phyloP scores from a whole-genome alignment of 1,140 invertebrate genomes.

The Theocolax elegans region DNA sequence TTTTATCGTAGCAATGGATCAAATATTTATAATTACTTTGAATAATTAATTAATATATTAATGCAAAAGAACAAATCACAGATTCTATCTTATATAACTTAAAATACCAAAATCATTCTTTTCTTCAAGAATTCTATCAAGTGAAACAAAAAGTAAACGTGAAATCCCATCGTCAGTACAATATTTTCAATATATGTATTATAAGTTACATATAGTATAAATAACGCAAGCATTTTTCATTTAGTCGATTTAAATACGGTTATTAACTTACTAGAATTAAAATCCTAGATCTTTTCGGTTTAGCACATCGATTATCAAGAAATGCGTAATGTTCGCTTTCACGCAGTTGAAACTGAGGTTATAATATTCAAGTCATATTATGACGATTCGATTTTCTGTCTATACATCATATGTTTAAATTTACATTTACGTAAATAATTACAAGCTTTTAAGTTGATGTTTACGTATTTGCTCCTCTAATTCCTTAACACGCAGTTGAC shows the following conservation, averaged over 20 bases:
- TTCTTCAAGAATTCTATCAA: slow-evolving; percentile 10
- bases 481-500: slow-evolving; percentile 81
- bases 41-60: slow-evolving; percentile 34
- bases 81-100: slow-evolving; percentile 32
- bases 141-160: slow-evolving; percentile 1
- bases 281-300: slow-evolving; percentile 22
- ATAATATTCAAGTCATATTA: too few relatives aligned
- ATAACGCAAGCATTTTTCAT: neutral
- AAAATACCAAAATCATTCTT: slow-evolving; percentile 18
- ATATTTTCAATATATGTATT: slow-evolving; percentile 12
- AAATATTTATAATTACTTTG: slow-evolving; percentile 20
- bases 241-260: slow-evolving; percentile 35
- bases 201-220: slow-evolving; percentile 13
- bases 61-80: slow-evolving; percentile 40
- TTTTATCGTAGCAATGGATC: slow-evolving; percentile 32
- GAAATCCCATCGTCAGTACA: neutral
- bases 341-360: too few relatives aligned
- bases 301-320: slow-evolving; percentile 12
- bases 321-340: neutral
- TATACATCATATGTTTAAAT: slow-evolving; percentile 38
- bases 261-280: slow-evolving; percentile 18
- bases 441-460: slow-evolving; percentile 60
- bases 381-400: slow-evolving; percentile 11
- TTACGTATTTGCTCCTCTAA: slow-evolving; percentile 78
- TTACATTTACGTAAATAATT: slow-evolving; percentile 40